These are phyloP conservation scores for Meriones unguiculatus DNA, from an alignment of 2,113 vertebrate genomes.

Conservation along the genomic window DNA sequence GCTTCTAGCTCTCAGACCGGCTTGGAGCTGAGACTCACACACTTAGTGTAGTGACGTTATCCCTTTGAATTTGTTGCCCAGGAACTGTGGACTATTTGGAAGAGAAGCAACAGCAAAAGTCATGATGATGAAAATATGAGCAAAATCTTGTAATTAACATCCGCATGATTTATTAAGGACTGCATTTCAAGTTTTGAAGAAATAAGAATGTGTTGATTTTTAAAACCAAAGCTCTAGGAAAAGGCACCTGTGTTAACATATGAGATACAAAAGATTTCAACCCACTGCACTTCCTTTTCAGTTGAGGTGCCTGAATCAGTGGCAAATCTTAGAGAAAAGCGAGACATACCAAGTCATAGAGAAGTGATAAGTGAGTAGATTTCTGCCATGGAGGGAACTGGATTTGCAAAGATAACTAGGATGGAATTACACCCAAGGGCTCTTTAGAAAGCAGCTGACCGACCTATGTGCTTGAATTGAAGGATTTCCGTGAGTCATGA, in stretches of 20 bases:
- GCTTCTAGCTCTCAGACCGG: neutral
- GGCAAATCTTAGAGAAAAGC: neutral
- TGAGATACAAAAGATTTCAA: neutral
- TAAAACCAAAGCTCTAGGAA: neutral
- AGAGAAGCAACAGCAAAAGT: neutral
- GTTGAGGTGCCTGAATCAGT: neutral
- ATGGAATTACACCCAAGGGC: neutral
- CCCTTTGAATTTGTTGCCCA: neutral
- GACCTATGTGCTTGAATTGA: slow-evolving; percentile 4
- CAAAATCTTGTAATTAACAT: neutral
- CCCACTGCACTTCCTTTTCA: neutral
- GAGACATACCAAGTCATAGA: neutral
- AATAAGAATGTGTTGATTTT: neutral
- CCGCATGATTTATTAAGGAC: neutral
- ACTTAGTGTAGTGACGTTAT: neutral
- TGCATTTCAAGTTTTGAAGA: neutral
- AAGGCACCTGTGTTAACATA: neutral
- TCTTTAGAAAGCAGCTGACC: neutral
- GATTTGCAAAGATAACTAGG: neutral
- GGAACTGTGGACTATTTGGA: neutral
- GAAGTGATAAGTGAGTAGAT: neutral
- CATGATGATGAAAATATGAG: neutral
- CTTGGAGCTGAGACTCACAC: neutral
- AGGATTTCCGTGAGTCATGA: neutral
- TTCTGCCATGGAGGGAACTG: neutral